Base-by-base conservation (phyloP, 2,888 invertebrate genomes). In the Eupithecia dodoneata region DNA sequence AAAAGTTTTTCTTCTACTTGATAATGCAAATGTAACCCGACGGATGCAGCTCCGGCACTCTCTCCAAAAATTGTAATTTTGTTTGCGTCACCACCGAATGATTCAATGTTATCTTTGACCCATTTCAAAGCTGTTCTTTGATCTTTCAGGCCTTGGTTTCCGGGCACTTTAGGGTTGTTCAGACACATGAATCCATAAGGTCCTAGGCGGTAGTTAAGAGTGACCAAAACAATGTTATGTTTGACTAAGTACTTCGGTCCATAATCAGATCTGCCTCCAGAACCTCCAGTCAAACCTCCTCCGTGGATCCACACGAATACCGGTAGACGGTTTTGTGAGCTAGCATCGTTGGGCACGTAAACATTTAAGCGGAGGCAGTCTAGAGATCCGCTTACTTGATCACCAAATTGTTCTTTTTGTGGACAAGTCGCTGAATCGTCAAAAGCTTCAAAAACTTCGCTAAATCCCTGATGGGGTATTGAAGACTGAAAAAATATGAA, bases 61-160 rank as follows among this genome's bases (percentile, higher is more conserved):
- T 87, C 81, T 0, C 88, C 88, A 69, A 85, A 84, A 15, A 87
- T 49, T 0, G 87, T 87, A 4, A 89, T 83, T 74, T 83, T 81
- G 41, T 81, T 76, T 0, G 73, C 42, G 73, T 88, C 82, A 0
- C 88, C 89, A 3, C 88, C 86, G 55, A 89, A 89, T 42, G 81
- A 66, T 12, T 73, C 83, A 18, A 88, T 88, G 74, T 89, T 87
- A 3, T 84, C 80, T 52, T 86, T 84, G 3, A 88, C 74, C 89
- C 89, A 89, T 70, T 83, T 80, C 9, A 89, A 67, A 7, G 87
- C 89, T 45, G 85, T 59, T 0, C 81, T 45, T 69, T 87, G 87
- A 67, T 89, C 89, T 76, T 87, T 89, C 2, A 89, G 74, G 5
- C 88, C 89, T 80, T 88, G 87, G 76, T 89, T 89, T 6, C 89